A percentile compares a stretch with the other conserved stretches of the same genome.
Conservation (phyloP, 2,888 invertebrate genomes). For the Rhagonycha lutea region DNA sequence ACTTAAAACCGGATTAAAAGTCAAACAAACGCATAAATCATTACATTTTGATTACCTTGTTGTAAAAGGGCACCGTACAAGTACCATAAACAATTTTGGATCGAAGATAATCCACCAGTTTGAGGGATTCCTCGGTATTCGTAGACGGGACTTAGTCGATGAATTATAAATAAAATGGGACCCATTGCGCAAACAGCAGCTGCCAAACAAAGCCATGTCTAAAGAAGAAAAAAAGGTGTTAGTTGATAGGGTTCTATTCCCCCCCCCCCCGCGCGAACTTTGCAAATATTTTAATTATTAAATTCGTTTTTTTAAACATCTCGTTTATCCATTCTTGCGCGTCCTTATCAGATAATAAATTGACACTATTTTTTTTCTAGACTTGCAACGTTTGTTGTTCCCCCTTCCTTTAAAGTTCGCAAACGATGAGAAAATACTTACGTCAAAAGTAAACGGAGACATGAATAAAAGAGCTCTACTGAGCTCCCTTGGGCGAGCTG, state of each 20-base stretch:
- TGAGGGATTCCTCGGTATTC: slow-evolving; percentile 63
- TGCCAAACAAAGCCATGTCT: slow-evolving; percentile 85
- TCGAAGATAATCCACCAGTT: slow-evolving; percentile 62
- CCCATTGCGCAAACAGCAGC: slow-evolving; percentile 77
- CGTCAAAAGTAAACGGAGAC: slow-evolving; percentile 76
- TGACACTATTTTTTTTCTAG: no score
- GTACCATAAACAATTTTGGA: slow-evolving; percentile 83
- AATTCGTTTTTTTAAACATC: no score
- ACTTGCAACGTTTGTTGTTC: no score
- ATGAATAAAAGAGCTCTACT: slow-evolving; percentile 83
- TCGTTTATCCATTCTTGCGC: no score
- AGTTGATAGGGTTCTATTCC: no score
- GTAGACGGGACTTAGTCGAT: slow-evolving; percentile 74
- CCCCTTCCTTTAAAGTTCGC: no score
- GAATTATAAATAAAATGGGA: slow-evolving; percentile 74
- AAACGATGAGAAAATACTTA: slow-evolving; percentile 54
- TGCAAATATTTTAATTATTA: no score
- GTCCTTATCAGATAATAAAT: no score
- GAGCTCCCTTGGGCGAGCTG: slow-evolving; percentile 77
- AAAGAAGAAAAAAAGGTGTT: slow-evolving; percentile 36
- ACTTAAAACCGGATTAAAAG: background rate
- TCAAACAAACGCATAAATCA: background rate
- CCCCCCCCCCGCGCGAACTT: background rate
- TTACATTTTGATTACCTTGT: slow-evolving; percentile 73
- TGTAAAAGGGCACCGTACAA: slow-evolving; percentile 89